Conservation (phyloP, 2,888 invertebrate species). For the Heliconius erato region DNA sequence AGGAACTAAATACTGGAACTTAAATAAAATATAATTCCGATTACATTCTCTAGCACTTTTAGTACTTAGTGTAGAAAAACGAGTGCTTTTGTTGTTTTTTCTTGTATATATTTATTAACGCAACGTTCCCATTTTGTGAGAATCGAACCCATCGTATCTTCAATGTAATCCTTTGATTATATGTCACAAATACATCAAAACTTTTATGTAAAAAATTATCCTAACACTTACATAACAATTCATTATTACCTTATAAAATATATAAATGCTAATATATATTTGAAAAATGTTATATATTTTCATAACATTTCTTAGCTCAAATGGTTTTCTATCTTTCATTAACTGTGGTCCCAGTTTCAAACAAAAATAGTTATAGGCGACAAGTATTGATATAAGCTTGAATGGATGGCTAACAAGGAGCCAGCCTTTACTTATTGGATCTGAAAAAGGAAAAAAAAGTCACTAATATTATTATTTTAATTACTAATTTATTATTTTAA, state of each 20-base stretch:
- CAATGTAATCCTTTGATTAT: too few species aligned
- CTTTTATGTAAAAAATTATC: too few species aligned
- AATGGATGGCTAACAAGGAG: constrained; percentile 88
- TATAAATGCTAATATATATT: constrained; percentile 69
- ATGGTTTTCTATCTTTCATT: constrained; percentile 89
- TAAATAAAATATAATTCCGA: too few species aligned
- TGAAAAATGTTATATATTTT: constrained; percentile 89
- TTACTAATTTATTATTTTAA: too few species aligned
- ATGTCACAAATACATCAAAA: too few species aligned
- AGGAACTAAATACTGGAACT: too few species aligned
- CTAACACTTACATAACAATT: not conserved
- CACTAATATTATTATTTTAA: not conserved
- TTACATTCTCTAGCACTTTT: too few species aligned
- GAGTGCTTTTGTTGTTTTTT: too few species aligned
- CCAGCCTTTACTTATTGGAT: constrained; percentile 88
- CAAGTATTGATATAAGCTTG: constrained; percentile 84
- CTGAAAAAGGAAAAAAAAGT: constrained; percentile 72
- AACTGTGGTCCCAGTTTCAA: constrained; percentile 89
- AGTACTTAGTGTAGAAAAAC: too few species aligned
- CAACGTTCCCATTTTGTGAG: too few species aligned
- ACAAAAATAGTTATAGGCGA: constrained; percentile 89
- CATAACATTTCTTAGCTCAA: constrained; percentile 87
- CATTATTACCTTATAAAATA: constrained; percentile 57
- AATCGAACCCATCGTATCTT: too few species aligned
- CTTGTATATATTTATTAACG: too few species aligned